Base-by-base conservation (phyloP, 2,888 invertebrate species). In the Lithophane ornitopus region DNA sequence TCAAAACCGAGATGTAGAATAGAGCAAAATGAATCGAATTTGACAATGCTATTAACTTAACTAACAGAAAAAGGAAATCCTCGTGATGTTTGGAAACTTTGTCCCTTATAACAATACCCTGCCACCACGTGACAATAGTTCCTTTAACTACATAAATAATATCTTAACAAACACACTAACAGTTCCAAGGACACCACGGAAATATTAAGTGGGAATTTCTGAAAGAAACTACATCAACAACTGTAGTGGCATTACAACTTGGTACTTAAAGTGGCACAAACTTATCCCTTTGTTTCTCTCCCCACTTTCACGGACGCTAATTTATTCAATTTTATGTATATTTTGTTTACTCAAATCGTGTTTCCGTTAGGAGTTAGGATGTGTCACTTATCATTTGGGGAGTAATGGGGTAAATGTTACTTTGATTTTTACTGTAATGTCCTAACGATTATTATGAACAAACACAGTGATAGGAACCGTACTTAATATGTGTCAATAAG, bases 221-320 rank as follows among this genome's bases (percentile, higher is more conserved):
- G 61, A 80, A 80, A 84, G 67, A 85, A 88, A 79, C 78, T 82
- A 79, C 73, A 86, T 80, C 76, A 74, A 75, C 70, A 74, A 81
- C 81, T 54, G 49, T 1, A 65, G 63, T 76, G 41, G 78, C 74
- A 59, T 69, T 61, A 86, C 79, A 87, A 88, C 88, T 89, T 86
- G 80, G 72, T 79, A 84, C 87, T 85, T 81, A 84, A 82, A 81
- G 80, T 79, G 78, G 70, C 61, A 74, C 85, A 66, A 88, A 89
- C 82, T 88, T 82, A 75, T 84, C 74, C 78, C 67, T 82, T 84
- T 87, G 78, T 84, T 75, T 80, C 73, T 70, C 66, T 72, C 67
- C 65, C 73, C 73, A 68, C 76, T 83, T 82, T 73, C 66, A 70
- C 61, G 67, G 75, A 77, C 67, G 75, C 59, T 85, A 81, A 85